A percentile compares a stretch with the other conserved stretches of the same genome.
Evolutionary conservation across 2,888 invertebrate genomes (phyloP).

Genomic region (Mimas tiliae): DNA sequence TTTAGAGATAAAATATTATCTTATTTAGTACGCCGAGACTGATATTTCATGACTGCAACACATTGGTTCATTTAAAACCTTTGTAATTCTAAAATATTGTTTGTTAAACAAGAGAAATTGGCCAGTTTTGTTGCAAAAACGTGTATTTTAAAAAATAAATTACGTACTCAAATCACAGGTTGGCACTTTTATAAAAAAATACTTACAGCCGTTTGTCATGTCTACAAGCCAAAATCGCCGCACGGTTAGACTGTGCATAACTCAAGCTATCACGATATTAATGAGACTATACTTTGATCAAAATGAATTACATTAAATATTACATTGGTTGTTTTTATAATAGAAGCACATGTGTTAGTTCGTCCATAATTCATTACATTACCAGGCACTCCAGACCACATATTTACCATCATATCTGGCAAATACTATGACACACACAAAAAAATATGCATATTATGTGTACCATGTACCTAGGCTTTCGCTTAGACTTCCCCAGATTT

Average conservation of each 20-base stretch:
- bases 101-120: not conserved
- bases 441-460: not conserved
- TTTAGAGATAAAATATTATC: too few species aligned
- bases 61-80: not conserved
- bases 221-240: conserved; percentile 9
- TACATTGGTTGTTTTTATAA: not conserved
- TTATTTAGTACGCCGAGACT: too few species aligned
- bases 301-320: conserved; percentile 20
- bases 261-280: conserved; percentile 45
- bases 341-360: not conserved
- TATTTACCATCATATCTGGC: conserved; percentile 6
- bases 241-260: conserved; percentile 51
- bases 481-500: not conserved
- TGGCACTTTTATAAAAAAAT: conserved; percentile 24
- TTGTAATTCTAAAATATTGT: not conserved
- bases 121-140: not conserved
- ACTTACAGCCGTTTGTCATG: not conserved
- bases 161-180: conserved; percentile 26
- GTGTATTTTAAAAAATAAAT: not conserved
- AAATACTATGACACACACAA: not conserved
- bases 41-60: too few species aligned
- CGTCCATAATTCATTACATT: not conserved
- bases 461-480: not conserved
- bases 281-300: conserved; percentile 23
- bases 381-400: not conserved